These are phyloP conservation scores for Zaprionus inermis DNA, from an alignment of 1,140 invertebrate genomes.

Conservation along the genomic window DNA sequence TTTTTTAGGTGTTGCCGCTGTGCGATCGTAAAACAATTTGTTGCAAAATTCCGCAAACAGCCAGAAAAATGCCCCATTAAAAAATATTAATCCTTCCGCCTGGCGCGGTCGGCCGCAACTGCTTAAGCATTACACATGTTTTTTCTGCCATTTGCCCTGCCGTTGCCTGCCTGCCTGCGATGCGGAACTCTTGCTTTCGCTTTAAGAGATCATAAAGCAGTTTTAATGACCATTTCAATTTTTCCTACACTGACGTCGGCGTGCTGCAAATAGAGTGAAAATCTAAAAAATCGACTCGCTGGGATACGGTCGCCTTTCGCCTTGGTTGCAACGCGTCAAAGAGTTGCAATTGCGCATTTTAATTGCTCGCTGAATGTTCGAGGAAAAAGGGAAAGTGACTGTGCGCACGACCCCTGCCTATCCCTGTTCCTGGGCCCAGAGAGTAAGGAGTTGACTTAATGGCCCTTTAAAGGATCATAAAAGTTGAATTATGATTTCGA, in stretches of 20 bases:
- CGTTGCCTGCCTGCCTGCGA: slow-evolving; percentile 1
- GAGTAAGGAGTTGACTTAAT: slow-evolving; percentile 74
- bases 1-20: neutral
- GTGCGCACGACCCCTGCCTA: slow-evolving; percentile 4
- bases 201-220: slow-evolving; percentile 76
- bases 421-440: slow-evolving; percentile 7
- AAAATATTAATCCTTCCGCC: slow-evolving; percentile 71
- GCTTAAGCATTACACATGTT: slow-evolving; percentile 62
- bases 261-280: slow-evolving; percentile 76
- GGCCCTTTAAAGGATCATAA: slow-evolving; percentile 68
- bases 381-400: slow-evolving; percentile 72
- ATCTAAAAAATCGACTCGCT: slow-evolving; percentile 59
- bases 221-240: slow-evolving; percentile 61
- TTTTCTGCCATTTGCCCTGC: neutral
- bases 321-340: slow-evolving; percentile 56
- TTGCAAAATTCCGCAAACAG: slow-evolving; percentile 72
- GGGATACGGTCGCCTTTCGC: neutral
- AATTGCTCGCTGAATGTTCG: slow-evolving; percentile 70
- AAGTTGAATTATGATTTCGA: slow-evolving; percentile 75
- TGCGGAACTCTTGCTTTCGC: slow-evolving; percentile 72
- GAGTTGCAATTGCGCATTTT: slow-evolving; percentile 76
- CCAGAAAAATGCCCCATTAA: slow-evolving; percentile 73
- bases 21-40: slow-evolving; percentile 71
- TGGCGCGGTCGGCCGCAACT: neutral
- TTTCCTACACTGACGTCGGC: slow-evolving; percentile 3